phyloP scores from a whole-genome alignment of 2,113 vertebrate genomes.

The Pogona vitticeps region DNA sequence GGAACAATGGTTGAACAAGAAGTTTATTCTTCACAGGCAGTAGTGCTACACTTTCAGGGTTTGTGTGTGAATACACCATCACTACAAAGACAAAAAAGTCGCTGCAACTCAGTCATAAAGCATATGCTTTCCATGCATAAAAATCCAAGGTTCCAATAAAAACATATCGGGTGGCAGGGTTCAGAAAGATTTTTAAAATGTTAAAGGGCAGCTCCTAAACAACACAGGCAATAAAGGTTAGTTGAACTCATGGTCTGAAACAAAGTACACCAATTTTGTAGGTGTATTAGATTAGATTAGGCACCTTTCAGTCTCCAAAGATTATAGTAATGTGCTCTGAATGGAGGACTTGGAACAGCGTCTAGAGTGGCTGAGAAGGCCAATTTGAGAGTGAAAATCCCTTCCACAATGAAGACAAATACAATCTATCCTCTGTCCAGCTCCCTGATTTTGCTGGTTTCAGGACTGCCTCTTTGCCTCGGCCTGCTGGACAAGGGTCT shows the following conservation, averaged over 20 bases:
- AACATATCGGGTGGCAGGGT: neutral
- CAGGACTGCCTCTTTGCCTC: too few relatives aligned
- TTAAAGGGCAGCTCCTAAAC: neutral
- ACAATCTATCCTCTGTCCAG: too few relatives aligned
- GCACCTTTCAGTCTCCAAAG: too few relatives aligned
- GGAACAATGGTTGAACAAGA: neutral
- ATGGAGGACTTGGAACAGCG: too few relatives aligned
- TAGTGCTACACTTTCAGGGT: neutral
- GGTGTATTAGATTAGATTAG: too few relatives aligned
- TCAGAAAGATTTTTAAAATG: neutral
- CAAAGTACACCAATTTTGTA: neutral
- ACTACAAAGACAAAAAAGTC: neutral
- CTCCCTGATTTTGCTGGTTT: too few relatives aligned
- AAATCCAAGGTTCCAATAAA: neutral
- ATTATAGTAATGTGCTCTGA: too few relatives aligned
- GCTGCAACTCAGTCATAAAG: neutral
- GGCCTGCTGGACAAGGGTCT: too few relatives aligned
- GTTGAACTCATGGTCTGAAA: neutral
- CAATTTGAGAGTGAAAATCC: too few relatives aligned
- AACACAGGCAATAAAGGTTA: neutral
- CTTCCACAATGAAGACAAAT: too few relatives aligned
- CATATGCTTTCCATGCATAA: neutral
- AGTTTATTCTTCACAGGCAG: neutral
- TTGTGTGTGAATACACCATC: neutral
- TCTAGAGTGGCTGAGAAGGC: too few relatives aligned